A percentile compares a stretch with the other conserved stretches of the same genome.
Evolutionary conservation across 2,888 invertebrate species (phyloP).

Genomic region (Coecobrya sp.): DNA sequence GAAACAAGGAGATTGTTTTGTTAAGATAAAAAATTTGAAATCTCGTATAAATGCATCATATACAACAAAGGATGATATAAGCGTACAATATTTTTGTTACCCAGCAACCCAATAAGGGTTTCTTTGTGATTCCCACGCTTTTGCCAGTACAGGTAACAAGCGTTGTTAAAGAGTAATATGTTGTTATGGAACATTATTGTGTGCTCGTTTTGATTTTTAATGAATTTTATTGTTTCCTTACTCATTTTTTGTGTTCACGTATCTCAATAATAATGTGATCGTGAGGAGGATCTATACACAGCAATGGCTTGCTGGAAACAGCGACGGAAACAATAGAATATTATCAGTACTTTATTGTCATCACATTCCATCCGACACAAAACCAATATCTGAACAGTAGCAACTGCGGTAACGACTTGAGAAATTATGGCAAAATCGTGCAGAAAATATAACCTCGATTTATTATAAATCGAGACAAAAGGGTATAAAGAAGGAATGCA

Average conservation of each 20-base stretch:
- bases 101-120: not conserved
- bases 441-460: slow-evolving; percentile 36
- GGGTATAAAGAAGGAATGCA: not conserved
- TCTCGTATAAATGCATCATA: not conserved
- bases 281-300: slow-evolving; percentile 29
- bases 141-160: not conserved
- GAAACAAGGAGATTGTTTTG: not conserved
- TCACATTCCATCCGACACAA: slow-evolving; percentile 36
- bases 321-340: slow-evolving; percentile 9
- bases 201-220: slow-evolving; percentile 65
- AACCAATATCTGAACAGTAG: slow-evolving; percentile 61
- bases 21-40: slow-evolving; percentile 6
- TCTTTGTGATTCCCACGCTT: slow-evolving; percentile 50
- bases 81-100: not conserved
- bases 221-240: slow-evolving; percentile 63
- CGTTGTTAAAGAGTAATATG: not conserved
- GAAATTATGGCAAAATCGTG: slow-evolving; percentile 59
- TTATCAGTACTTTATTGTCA: slow-evolving; percentile 41
- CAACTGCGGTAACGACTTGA: slow-evolving; percentile 44
- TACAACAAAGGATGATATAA: not conserved
- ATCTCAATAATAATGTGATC: slow-evolving; percentile 44
- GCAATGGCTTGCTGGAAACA: not conserved
- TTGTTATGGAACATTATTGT: slow-evolving; percentile 34
- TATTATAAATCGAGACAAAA: slow-evolving; percentile 26
- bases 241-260: slow-evolving; percentile 13